A percentile compares a stretch with the other conserved stretches of the same genome.
These are phyloP conservation scores for Rhynchomys soricoides DNA, from an alignment of 2,113 vertebrate genomes.

Conservation along the genomic window DNA sequence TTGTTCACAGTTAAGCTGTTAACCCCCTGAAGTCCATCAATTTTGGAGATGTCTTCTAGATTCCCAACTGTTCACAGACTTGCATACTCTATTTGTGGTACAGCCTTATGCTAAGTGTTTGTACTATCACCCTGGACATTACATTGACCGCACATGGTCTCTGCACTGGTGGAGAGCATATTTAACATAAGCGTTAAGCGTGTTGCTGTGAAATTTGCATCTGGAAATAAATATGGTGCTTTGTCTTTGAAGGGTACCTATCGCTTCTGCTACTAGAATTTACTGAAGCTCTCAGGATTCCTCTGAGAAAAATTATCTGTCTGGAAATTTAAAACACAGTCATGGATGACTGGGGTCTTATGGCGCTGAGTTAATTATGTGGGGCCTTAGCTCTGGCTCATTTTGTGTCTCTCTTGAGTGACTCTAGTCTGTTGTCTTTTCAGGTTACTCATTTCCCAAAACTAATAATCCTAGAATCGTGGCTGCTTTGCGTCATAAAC, in stretches of 20 bases:
- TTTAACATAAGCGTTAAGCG: background rate
- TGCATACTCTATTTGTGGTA: background rate
- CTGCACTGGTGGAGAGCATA: background rate
- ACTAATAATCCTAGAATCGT: constrained; percentile 61
- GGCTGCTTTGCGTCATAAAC: constrained; percentile 72
- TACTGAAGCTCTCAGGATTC: background rate
- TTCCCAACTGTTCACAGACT: background rate
- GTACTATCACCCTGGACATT: background rate
- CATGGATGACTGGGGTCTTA: constrained; percentile 47
- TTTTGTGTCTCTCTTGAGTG: constrained; percentile 60
- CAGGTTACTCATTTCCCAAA: constrained; percentile 56
- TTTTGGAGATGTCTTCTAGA: background rate
- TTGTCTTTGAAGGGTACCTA: background rate
- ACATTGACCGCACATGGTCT: background rate
- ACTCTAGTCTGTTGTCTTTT: constrained; percentile 19
- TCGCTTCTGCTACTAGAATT: background rate
- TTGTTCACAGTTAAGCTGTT: background rate
- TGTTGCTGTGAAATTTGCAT: constrained; percentile 32
- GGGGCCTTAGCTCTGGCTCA: constrained; percentile 57
- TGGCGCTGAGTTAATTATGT: constrained; percentile 56
- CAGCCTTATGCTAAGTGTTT: background rate
- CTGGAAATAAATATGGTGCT: background rate
- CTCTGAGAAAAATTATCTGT: constrained; percentile 48
- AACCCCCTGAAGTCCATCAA: background rate
- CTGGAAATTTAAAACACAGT: background rate